Evolutionary conservation across 2,797 vertebrate species (phyloP).

Genomic region (Silurus aristotelis): DNA sequence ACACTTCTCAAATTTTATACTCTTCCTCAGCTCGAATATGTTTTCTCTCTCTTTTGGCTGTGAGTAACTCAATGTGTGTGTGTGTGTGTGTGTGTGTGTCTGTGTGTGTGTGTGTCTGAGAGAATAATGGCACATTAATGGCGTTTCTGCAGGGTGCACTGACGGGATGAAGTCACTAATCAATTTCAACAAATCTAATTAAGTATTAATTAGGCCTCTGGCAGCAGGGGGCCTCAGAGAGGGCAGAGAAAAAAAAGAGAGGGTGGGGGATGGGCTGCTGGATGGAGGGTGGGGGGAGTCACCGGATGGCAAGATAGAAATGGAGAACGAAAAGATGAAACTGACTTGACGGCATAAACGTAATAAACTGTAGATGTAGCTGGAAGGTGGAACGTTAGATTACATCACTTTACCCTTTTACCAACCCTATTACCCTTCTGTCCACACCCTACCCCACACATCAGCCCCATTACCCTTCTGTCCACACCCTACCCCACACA

Average conservation of each 20-base stretch:
- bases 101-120: constrained; percentile 41
- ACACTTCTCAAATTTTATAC: background rate
- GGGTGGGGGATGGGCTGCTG: background rate
- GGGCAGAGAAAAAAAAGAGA: constrained; percentile 19
- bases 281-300: background rate
- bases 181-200: constrained; percentile 87
- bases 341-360: background rate
- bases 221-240: constrained; percentile 61
- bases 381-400: background rate
- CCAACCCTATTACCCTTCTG: too few species aligned
- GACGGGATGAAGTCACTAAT: constrained; percentile 82
- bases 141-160: constrained; percentile 79
- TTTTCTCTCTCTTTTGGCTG: background rate
- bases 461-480: too few species aligned
- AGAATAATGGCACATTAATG: constrained; percentile 82
- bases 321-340: constrained; percentile 53
- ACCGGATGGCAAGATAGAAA: constrained; percentile 39
- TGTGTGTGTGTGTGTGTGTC: constrained; percentile 31
- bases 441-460: too few species aligned
- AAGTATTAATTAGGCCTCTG: constrained; percentile 83
- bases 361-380: too few species aligned
- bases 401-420: too few species aligned
- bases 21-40: constrained; percentile 8
- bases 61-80: background rate
- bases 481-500: too few species aligned